Evolutionary conservation across 2,797 vertebrate species (phyloP).

Genomic region (Galago senegalensis): DNA sequence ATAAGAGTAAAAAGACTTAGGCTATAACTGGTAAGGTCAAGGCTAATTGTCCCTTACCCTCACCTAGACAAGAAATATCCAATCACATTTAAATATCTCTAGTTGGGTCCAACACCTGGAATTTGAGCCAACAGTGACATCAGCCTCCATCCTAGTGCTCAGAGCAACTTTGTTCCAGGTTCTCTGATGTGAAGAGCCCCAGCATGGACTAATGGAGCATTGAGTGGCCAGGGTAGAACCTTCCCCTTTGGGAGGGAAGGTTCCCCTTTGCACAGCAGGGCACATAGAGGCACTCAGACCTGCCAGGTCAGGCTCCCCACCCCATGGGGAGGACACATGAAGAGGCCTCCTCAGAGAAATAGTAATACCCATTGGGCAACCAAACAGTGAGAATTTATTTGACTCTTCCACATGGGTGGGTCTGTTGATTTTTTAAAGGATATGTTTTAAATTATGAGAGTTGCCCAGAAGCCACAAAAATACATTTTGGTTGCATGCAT

Average conservation of each 20-base stretch:
- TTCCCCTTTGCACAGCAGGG: too few species aligned
- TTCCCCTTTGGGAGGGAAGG: background rate
- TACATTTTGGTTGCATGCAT: conserved; percentile 63
- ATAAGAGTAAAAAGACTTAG: background rate
- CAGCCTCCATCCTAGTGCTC: background rate
- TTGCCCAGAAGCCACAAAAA: conserved; percentile 75
- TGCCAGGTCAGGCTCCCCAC: background rate
- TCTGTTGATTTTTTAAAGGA: conserved; percentile 71
- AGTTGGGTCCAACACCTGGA: background rate
- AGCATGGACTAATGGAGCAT: background rate
- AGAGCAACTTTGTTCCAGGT: background rate
- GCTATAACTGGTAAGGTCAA: background rate
- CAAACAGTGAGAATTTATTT: conserved; percentile 49
- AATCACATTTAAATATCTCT: conserved; percentile 17
- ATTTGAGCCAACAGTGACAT: background rate
- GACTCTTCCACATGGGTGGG: conserved; percentile 63
- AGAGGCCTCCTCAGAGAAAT: conserved; percentile 31
- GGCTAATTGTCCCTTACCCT: background rate
- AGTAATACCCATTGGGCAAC: background rate
- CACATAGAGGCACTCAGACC: background rate
- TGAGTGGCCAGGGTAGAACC: background rate
- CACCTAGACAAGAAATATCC: background rate
- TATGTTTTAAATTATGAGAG: conserved; percentile 74
- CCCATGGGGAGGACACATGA: background rate
- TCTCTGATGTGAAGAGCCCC: background rate